Conservation (phyloP, 2,113 vertebrate species). For the Sphyrna mokarran region DNA sequence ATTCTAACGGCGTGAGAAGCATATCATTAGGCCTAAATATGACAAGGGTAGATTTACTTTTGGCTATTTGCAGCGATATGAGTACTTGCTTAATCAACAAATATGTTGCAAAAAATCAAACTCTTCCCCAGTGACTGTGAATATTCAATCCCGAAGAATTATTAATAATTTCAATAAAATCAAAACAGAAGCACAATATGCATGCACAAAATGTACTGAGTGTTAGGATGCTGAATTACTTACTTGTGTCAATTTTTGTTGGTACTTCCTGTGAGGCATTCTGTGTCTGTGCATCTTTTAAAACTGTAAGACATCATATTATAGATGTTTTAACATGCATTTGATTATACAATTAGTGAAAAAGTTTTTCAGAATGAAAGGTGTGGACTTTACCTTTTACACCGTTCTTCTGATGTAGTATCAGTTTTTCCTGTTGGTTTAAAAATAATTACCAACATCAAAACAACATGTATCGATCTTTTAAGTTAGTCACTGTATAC, state of each 20-base stretch:
- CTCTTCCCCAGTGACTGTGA: not conserved
- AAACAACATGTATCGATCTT: not conserved
- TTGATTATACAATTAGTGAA: not conserved
- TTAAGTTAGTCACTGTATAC: too few relatives aligned
- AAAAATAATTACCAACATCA: slow-evolving; percentile 37
- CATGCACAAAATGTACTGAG: not conserved
- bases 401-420: slow-evolving; percentile 56
- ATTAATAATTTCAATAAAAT: not conserved
- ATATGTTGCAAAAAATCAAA: not conserved
- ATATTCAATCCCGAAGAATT: not conserved
- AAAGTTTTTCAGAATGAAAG: not conserved
- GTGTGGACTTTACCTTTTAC: slow-evolving; percentile 63
- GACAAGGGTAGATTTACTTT: not conserved
- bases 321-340: too few relatives aligned
- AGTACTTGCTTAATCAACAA: not conserved
- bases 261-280: slow-evolving; percentile 51
- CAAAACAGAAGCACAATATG: not conserved
- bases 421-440: slow-evolving; percentile 63
- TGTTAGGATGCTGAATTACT: slow-evolving; percentile 35
- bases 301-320: slow-evolving; percentile 49
- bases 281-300: slow-evolving; percentile 68
- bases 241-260: slow-evolving; percentile 77
- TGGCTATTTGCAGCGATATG: not conserved
- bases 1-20: not conserved
- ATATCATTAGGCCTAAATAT: not conserved